Evolutionary conservation across 2,113 vertebrate species (phyloP).

Genomic region (Pterocles burchelli): DNA sequence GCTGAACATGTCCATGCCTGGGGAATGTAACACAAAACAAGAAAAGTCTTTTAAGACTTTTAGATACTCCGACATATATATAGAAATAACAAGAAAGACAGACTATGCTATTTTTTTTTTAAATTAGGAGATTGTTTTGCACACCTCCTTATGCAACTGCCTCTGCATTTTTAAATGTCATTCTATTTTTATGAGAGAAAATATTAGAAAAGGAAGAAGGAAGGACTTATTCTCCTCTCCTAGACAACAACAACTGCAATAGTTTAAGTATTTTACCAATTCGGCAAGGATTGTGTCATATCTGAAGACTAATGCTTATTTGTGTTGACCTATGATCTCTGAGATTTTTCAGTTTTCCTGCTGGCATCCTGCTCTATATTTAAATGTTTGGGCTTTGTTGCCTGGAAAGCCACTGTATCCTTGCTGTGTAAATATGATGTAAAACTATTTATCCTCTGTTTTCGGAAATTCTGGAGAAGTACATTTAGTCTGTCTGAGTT

Average conservation of each 20-base stretch:
- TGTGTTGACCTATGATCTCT: neutral
- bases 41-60: constrained; percentile 1
- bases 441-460: neutral
- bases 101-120: neutral
- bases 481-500: neutral
- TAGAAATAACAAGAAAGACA: neutral
- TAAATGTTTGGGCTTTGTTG: neutral
- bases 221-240: neutral
- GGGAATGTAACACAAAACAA: neutral
- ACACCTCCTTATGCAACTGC: neutral
- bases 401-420: neutral
- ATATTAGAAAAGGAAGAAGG: neutral
- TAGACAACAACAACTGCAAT: neutral
- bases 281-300: neutral
- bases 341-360: neutral
- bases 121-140: neutral
- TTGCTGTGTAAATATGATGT: neutral
- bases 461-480: neutral
- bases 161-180: neutral
- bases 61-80: neutral
- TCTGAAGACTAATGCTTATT: neutral
- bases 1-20: neutral
- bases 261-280: neutral
- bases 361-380: neutral
- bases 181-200: neutral